Conservation (phyloP, 2,113 vertebrate genomes). For the Ellobius talpinus region DNA sequence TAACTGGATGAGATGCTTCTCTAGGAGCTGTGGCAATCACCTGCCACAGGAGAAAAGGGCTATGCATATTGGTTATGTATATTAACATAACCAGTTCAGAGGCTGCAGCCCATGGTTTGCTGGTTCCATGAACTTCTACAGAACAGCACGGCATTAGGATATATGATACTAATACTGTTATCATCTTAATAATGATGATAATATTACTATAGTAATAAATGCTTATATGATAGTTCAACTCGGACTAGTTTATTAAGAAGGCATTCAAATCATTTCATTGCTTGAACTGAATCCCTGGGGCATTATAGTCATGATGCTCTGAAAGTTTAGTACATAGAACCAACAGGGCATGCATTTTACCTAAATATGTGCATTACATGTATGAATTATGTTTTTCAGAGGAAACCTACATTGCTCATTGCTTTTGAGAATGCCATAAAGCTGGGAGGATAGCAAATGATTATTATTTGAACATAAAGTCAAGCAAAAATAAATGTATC, state of each 20-base stretch:
- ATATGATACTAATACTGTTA: background rate
- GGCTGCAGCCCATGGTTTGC: background rate
- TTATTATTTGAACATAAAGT: background rate
- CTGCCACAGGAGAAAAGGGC: too few relatives aligned
- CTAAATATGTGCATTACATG: background rate
- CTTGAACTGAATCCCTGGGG: background rate
- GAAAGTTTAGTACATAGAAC: background rate
- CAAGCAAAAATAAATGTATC: background rate
- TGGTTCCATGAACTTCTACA: background rate
- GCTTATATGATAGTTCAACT: background rate
- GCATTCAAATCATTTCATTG: background rate
- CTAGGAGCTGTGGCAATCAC: background rate
- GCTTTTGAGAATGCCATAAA: conserved; percentile 10
- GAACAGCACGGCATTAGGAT: background rate
- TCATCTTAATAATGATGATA: background rate
- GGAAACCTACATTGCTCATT: background rate
- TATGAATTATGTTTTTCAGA: background rate
- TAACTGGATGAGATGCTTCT: background rate
- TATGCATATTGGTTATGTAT: background rate
- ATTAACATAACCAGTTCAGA: too few relatives aligned
- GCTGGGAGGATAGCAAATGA: background rate
- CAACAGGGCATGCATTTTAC: background rate
- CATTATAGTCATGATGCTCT: background rate
- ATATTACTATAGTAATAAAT: background rate
- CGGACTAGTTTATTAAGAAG: conserved; percentile 7